phyloP scores from a whole-genome alignment of 37 sponge, comb jelly and placozoan species.

The Bolinopsis microptera region DNA sequence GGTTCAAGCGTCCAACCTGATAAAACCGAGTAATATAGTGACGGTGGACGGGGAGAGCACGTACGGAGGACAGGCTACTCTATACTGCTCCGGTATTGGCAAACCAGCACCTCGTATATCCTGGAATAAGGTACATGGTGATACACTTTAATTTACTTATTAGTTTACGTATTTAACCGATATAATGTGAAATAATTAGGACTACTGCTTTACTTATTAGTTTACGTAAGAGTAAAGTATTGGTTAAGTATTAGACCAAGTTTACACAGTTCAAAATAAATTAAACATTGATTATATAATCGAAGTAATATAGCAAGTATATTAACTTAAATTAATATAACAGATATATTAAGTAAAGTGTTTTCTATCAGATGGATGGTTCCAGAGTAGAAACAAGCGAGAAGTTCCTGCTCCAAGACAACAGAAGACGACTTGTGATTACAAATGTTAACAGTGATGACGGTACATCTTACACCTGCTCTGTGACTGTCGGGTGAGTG shows the following conservation, averaged over 20 bases:
- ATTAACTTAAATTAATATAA: no score
- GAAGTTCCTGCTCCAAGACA: conserved; percentile 49
- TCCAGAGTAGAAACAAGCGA: conserved; percentile 25
- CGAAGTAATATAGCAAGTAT: no score
- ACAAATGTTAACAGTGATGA: conserved; percentile 15
- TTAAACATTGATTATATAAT: no score
- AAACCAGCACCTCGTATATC: conserved; percentile 27
- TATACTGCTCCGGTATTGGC: conserved; percentile 27
- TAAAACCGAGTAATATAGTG: background rate
- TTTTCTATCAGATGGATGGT: background rate
- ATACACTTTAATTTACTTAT: no score
- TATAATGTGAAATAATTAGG: no score
- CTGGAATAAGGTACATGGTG: conserved; percentile 3
- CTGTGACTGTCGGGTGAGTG: background rate
- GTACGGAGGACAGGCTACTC: background rate
- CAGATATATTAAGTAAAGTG: no score
- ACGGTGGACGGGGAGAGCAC: background rate
- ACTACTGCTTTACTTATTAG: no score
- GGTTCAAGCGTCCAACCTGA: background rate
- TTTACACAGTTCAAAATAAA: no score
- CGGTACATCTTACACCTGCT: background rate
- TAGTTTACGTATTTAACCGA: no score
- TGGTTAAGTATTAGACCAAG: no score
- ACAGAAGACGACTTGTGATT: background rate
- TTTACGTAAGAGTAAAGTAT: no score